Base-by-base conservation (phyloP, 35 echinoderm and acorn worm species). In the Holothuria glaberrima region DNA sequence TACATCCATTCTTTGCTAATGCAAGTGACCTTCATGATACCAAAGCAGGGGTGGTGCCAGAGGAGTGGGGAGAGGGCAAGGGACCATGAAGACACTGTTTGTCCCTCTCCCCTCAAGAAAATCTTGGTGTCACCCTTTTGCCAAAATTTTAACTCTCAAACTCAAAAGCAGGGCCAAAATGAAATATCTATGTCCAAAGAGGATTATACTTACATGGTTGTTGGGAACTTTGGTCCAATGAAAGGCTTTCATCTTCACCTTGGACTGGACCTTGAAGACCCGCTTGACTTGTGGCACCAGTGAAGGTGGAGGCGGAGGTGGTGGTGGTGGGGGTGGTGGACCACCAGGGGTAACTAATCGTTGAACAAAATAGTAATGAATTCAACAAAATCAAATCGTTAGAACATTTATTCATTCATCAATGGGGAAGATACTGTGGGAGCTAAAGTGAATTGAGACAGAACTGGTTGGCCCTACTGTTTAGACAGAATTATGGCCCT, bases 241-340 rank as follows among this genome's bases (percentile, higher is more conserved):
- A 62, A 98, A 98, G 28, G 95, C 90, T 71, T 92, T 94, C 95
- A 98, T 98, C 63, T 98, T 98, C 20, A 98, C 90, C 73, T 94
- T 98, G 7, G 92, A 98, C 58, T 86, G 92, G 25, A 94, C 92
- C 59, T 92, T 90, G 60, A 90, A 92, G 20, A 91, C 94, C 46
- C 88, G 67, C 73, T 59, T 69, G 21, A 92, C 36, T 0, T 69
- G 80, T 62, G 88, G 90, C 48, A 61, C 68, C 25, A 89, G 34
- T 26, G 65, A 50, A 1, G 88, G 65, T 58, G 92, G 95, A 67
- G 90, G 92, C 21, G 95, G 95, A 16, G 95, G 92, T 57, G 92
- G 90, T 68, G 95, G 90, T 41, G 92, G 95, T 25, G 92, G 92
- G 17, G 93, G 83, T 20, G 92, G 91, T 33, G 86, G 59, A 71